Base-by-base conservation (phyloP, 2,888 invertebrate genomes). In the Invenusta paracnida region DNA sequence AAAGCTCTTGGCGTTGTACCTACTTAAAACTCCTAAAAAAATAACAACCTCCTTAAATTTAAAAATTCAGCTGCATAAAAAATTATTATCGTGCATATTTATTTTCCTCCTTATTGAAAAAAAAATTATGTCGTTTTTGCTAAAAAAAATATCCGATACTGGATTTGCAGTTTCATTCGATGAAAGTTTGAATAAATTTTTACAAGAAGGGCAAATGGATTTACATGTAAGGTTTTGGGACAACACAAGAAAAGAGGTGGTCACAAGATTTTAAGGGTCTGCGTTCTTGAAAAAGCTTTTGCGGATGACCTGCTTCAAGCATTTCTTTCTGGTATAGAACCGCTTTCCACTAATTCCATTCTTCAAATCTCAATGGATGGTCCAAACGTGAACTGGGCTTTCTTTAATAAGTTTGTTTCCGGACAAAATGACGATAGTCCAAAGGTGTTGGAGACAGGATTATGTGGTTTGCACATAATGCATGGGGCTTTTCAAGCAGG, bases 401-500 rank as follows among this genome's bases (percentile, higher is more conserved):
- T 73, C 27, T 73, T 97, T 97, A 92, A 95, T 96, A 87, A 89
- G 90, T 90, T 88, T 88, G 89, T 88, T 66, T 25, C 28, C 79
- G n/a, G 25, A 48, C 48, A 48, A 48, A 48, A 48, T 48, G 48
- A 48, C 17, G 48, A 48, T 48, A 17, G 48, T 48, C 48, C 48
- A 48, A 48, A 48, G 48, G 48, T 48, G 48, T 48, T 48, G 48
- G 48, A 48, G 48, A 48, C 48, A 48, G 48, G 48, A 48, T 48
- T 17, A 48, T 48, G 48, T 48, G 48, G 48, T 48, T 48, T 48
- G 48, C 48, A 48, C 48, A 48, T 48, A 48, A 5, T 48, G 48
- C 48, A 48, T 48, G 48, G 48, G 48, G 48, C 48, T 48, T 48
- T 48, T 48, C 48, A 48, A 48, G 48, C 48, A 48, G 48, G 48